Conservation (phyloP, 2,113 vertebrate species). For the Pampusana beccarii region DNA sequence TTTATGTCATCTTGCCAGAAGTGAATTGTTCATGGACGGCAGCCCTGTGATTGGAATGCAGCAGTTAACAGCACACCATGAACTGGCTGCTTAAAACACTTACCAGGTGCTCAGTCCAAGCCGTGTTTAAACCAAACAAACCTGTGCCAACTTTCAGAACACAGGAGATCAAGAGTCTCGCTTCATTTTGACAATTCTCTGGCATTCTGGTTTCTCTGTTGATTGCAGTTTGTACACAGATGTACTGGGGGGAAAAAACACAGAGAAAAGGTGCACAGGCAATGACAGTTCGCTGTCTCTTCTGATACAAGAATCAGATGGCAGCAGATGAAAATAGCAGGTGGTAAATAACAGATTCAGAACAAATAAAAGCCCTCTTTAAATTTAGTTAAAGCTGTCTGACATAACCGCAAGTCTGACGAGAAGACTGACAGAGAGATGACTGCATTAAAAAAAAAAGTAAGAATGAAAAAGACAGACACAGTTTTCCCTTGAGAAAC, state of each 20-base stretch:
- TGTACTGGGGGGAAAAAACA: neutral
- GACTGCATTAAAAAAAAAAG: neutral
- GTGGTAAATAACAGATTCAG: neutral
- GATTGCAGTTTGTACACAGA: neutral
- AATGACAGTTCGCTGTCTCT: neutral
- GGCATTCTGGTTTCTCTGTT: neutral
- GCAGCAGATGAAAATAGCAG: conserved; percentile 1
- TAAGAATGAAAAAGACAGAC: neutral
- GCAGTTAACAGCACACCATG: neutral
- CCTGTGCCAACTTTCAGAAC: neutral
- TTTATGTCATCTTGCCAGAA: neutral
- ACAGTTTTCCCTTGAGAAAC: neutral
- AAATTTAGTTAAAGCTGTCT: neutral
- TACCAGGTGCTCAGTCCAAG: neutral
- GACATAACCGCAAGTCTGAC: neutral
- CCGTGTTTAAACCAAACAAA: neutral
- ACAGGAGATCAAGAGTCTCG: neutral
- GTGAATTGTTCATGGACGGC: neutral
- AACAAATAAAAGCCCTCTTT: neutral
- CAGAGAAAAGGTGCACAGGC: neutral
- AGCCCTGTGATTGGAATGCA: neutral
- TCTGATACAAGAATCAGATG: neutral
- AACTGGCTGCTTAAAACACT: neutral
- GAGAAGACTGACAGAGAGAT: neutral
- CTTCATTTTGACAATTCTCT: neutral